phyloP scores from a whole-genome alignment of 2,113 vertebrate genomes.

The Varanus salvator region DNA sequence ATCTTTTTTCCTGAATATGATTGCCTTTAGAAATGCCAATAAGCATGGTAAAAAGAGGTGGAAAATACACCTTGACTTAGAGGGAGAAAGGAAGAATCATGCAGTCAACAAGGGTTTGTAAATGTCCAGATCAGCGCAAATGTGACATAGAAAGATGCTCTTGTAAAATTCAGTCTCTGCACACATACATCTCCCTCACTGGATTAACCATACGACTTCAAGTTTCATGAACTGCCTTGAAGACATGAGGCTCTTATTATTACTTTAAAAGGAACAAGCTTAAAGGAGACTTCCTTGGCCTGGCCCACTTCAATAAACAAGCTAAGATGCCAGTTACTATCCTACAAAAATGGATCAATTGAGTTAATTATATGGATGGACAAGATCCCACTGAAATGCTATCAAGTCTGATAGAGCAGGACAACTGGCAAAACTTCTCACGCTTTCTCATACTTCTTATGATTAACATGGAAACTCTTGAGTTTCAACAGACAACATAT shows the following conservation, averaged over 20 bases:
- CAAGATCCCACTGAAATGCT: constrained; percentile 59
- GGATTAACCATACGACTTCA: not conserved
- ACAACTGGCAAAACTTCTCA: constrained; percentile 28
- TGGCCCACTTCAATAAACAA: constrained; percentile 41
- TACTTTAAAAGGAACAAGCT: not conserved
- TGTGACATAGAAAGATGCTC: not conserved
- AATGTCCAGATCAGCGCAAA: not conserved
- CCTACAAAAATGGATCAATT: constrained; percentile 48
- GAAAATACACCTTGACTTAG: not conserved
- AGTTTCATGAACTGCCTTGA: not conserved
- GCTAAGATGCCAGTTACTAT: constrained; percentile 48
- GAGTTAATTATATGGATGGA: constrained; percentile 55
- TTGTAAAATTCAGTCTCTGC: not conserved
- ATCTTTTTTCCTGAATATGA: not conserved
- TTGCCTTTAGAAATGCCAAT: not conserved
- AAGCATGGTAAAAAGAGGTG: not conserved
- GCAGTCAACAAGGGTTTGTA: not conserved
- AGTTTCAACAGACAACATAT: constrained; percentile 38
- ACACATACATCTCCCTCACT: not conserved
- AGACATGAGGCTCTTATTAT: too few relatives aligned
- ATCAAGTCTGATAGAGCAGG: constrained; percentile 23
- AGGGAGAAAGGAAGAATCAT: too few relatives aligned
- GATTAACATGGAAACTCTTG: constrained; percentile 45
- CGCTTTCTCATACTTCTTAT: constrained; percentile 30
- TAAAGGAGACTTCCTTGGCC: not conserved